Conservation (phyloP, 2,888 invertebrate species). For the Halictus ligatus region DNA sequence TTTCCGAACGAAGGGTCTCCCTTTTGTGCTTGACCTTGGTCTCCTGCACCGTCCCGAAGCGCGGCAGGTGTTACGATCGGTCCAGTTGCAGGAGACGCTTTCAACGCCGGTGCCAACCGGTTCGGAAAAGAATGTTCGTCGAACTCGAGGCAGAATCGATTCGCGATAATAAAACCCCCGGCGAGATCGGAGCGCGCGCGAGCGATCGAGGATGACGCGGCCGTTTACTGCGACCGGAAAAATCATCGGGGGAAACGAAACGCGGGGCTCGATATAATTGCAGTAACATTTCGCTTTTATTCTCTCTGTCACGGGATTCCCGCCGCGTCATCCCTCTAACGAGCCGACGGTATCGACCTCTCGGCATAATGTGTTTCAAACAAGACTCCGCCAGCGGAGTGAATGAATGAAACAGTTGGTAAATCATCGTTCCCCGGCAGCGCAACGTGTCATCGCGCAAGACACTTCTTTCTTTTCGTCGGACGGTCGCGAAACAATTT, state of each 20-base stretch:
- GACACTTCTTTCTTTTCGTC: not conserved
- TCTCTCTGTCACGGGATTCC: not conserved
- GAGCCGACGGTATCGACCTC: slow-evolving; percentile 46
- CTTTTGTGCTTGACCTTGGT: slow-evolving; percentile 52
- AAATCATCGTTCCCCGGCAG: not conserved
- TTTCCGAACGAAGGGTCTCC: slow-evolving; percentile 53
- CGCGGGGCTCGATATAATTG: slow-evolving; percentile 56
- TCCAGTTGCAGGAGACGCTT: slow-evolving; percentile 37
- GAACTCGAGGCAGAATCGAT: slow-evolving; percentile 23
- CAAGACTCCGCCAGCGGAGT: slow-evolving; percentile 28
- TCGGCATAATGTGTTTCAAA: slow-evolving; percentile 32
- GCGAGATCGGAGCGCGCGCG: slow-evolving; percentile 32
- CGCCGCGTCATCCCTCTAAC: slow-evolving; percentile 62
- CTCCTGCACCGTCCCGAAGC: slow-evolving; percentile 26
- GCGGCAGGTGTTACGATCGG: slow-evolving; percentile 38
- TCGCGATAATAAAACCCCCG: slow-evolving; percentile 46
- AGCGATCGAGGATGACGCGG: slow-evolving; percentile 61
- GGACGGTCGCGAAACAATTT: slow-evolving; percentile 2
- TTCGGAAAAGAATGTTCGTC: slow-evolving; percentile 11
- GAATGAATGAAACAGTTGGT: slow-evolving; percentile 23
- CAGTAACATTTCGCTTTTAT: slow-evolving; percentile 20
- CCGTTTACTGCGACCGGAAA: slow-evolving; percentile 28
- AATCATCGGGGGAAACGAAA: slow-evolving; percentile 26
- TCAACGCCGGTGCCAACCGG: slow-evolving; percentile 49
- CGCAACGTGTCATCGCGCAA: not conserved